These are phyloP conservation scores for Odontocolon sp. DNA, from an alignment of 2,888 invertebrate species.

Conservation along the genomic window DNA sequence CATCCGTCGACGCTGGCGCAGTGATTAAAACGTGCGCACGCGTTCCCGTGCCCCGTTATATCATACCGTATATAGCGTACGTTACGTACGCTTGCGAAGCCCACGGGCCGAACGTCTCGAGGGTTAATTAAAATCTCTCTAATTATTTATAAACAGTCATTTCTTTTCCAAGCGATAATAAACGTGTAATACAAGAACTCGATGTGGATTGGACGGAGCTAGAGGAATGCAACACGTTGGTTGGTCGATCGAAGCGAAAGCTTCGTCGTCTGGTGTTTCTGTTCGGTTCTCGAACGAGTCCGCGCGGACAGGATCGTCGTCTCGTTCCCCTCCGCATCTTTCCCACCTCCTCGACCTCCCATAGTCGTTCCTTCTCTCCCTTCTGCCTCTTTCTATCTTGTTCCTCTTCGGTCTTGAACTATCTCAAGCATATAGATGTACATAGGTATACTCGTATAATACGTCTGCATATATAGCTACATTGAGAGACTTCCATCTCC, in stretches of 20 bases:
- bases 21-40: constrained; percentile 72
- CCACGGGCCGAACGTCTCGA: constrained; percentile 74
- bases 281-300: constrained; percentile 60
- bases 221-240: constrained; percentile 33
- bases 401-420: background rate
- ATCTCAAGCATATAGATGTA: too few species aligned
- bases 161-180: constrained; percentile 77
- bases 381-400: background rate
- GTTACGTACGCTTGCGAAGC: constrained; percentile 57
- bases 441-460: constrained; percentile 27
- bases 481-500: constrained; percentile 41
- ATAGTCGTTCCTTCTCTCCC: background rate
- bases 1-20: constrained; percentile 39
- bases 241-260: constrained; percentile 64
- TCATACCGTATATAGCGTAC: constrained; percentile 34
- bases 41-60: background rate
- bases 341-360: constrained; percentile 22
- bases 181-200: constrained; percentile 71
- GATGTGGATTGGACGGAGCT: constrained; percentile 67
- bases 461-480: background rate
- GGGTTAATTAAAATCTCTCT: constrained; percentile 81
- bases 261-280: constrained; percentile 34
- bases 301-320: constrained; percentile 68
- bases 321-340: constrained; percentile 57
- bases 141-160: constrained; percentile 81